phyloP scores from a whole-genome alignment of 2,113 vertebrate genomes.

The Apodemus speciosus region DNA sequence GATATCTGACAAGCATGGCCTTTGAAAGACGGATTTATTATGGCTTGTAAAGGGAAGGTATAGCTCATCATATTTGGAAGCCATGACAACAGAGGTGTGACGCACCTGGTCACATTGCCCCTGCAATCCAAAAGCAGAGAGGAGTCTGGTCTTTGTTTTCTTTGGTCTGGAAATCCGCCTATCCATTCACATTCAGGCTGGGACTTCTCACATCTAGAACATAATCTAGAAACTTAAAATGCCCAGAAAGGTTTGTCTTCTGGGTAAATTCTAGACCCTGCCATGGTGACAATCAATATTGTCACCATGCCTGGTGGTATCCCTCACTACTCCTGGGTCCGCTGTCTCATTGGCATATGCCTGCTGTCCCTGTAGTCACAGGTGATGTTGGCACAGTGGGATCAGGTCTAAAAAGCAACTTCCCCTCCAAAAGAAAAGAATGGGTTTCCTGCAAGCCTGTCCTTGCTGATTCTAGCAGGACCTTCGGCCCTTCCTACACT shows the following conservation, averaged over 20 bases:
- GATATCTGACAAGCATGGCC: too few species aligned
- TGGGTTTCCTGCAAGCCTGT: background rate
- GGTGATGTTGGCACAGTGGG: background rate
- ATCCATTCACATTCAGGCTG: too few species aligned
- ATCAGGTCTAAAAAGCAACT: background rate
- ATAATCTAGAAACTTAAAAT: background rate
- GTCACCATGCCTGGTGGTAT: background rate
- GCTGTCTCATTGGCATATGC: fast-evolving
- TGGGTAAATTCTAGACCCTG: background rate
- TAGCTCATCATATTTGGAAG: background rate
- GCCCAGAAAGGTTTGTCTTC: background rate
- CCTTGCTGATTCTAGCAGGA: background rate
- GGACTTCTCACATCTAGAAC: too few species aligned
- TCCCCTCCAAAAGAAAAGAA: background rate
- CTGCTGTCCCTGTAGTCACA: fast-evolving
- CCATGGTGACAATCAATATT: background rate
- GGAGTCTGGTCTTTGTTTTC: background rate
- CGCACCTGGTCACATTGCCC: background rate
- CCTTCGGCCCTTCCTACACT: background rate
- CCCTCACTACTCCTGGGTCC: fast-evolving
- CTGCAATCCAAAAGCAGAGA: background rate
- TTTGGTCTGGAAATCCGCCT: background rate
- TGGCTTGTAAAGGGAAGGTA: background rate
- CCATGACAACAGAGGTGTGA: background rate
- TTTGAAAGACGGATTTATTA: background rate